Conservation (phyloP, 2,797 vertebrate species). For the Galagoides demidoff region DNA sequence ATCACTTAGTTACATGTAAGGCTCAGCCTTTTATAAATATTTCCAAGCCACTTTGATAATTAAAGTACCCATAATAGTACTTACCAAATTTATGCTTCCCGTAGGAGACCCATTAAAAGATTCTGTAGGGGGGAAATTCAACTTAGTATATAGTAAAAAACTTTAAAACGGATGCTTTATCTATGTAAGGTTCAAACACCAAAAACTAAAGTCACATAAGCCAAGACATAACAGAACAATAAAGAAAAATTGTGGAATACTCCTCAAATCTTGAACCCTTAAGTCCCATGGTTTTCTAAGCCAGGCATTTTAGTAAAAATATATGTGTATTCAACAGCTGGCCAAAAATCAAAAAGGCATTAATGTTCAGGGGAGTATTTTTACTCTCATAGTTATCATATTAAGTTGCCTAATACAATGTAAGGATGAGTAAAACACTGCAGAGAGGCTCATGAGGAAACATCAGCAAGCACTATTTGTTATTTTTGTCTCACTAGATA, state of each 20-base stretch:
- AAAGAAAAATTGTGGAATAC: constrained; percentile 42
- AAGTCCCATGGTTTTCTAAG: constrained; percentile 12
- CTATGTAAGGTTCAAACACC: constrained; percentile 18
- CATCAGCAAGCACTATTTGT: background rate
- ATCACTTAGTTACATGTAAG: constrained; percentile 20
- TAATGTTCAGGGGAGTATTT: constrained; percentile 4
- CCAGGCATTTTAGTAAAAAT: constrained; percentile 54
- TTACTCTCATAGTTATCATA: background rate
- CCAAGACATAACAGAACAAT: constrained; percentile 17
- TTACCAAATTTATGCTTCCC: constrained; percentile 97
- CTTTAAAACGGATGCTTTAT: constrained; percentile 33
- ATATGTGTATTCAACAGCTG: background rate
- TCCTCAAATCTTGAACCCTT: background rate
- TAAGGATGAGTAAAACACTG: background rate
- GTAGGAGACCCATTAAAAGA: constrained; percentile 99
- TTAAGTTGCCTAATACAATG: constrained; percentile 13
- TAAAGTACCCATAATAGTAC: constrained; percentile 67
- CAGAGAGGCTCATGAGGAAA: background rate
- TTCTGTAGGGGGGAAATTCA: constrained; percentile 87
- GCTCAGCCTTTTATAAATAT: background rate
- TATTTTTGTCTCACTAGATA: constrained; percentile 8
- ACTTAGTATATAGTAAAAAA: constrained; percentile 70
- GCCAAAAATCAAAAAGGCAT: constrained; percentile 11
- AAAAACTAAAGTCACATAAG: constrained; percentile 68
- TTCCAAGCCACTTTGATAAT: constrained; percentile 49